A percentile compares a stretch with the other conserved stretches of the same genome.
Evolutionary conservation across 2,888 invertebrate genomes (phyloP).

Genomic region (Chalcosyrphus nemorum): DNA sequence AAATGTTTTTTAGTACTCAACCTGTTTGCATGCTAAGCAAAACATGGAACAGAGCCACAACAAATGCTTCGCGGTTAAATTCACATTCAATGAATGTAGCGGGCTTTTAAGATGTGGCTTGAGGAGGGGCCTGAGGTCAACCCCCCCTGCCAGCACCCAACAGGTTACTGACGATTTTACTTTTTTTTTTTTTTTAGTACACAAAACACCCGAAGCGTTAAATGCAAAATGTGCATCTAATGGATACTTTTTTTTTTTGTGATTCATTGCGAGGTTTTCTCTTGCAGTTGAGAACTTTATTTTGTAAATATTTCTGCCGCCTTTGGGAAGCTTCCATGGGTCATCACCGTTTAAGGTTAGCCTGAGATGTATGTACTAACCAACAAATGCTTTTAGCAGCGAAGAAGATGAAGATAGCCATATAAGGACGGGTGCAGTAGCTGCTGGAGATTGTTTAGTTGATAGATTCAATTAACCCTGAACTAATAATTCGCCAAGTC

Average conservation of each 20-base stretch:
- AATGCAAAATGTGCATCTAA: constrained; percentile 43
- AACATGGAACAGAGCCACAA: constrained; percentile 31
- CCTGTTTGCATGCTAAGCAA: constrained; percentile 48
- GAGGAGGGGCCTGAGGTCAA: neutral
- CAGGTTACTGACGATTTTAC: constrained; percentile 17
- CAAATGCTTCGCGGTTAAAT: constrained; percentile 64
- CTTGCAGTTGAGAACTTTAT: neutral
- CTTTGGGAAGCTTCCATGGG: neutral
- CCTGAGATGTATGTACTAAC: too few relatives aligned
- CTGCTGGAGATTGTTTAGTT: neutral
- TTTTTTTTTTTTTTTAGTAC: neutral
- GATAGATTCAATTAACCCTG: constrained; percentile 25
- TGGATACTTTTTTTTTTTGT: constrained; percentile 6
- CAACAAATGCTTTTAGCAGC: neutral
- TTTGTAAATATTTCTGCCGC: neutral
- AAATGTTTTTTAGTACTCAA: constrained; percentile 10
- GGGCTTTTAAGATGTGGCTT: neutral
- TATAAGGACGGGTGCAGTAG: constrained; percentile 1
- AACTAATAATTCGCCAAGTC: constrained; percentile 17
- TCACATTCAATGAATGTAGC: constrained; percentile 48
- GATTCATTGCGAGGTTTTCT: neutral
- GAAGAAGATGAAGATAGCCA: neutral
- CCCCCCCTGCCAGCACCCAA: too few relatives aligned
- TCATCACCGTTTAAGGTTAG: constrained; percentile 1
- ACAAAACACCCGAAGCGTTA: neutral